Evolutionary conservation across 2,797 vertebrate genomes (phyloP).

Genomic region (Mus caroli): DNA sequence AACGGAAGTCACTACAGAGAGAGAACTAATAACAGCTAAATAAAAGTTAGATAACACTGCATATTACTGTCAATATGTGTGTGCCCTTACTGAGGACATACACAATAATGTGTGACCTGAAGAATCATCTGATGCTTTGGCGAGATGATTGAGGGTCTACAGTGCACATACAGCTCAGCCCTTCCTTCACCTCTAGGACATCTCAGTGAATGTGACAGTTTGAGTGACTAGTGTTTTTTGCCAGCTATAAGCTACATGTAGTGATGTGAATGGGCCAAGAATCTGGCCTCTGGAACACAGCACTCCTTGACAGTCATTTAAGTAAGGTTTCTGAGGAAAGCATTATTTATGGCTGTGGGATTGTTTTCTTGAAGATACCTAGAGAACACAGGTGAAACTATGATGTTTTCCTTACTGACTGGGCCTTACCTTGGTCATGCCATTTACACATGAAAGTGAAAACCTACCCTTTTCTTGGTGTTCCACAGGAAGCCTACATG

Average conservation of each 20-base stretch:
- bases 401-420: fast-evolving
- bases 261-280: neutral
- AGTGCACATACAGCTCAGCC: neutral
- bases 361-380: neutral
- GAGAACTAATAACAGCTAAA: neutral
- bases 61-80: neutral
- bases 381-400: neutral
- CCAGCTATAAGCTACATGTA: neutral
- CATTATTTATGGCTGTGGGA: neutral
- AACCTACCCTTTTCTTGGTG: neutral
- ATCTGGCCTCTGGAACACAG: neutral
- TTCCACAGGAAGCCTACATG: neutral
- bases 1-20: neutral
- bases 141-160: neutral
- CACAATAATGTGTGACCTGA: neutral
- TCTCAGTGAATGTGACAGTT: neutral
- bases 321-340: neutral
- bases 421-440: neutral
- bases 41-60: neutral
- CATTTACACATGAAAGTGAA: neutral
- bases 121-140: neutral
- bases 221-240: neutral
- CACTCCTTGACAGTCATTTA: neutral
- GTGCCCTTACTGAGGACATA: neutral
- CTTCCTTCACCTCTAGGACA: neutral